Base-by-base conservation (phyloP, 2,888 invertebrate genomes). In the Caenorhabditis doughertyi region DNA sequence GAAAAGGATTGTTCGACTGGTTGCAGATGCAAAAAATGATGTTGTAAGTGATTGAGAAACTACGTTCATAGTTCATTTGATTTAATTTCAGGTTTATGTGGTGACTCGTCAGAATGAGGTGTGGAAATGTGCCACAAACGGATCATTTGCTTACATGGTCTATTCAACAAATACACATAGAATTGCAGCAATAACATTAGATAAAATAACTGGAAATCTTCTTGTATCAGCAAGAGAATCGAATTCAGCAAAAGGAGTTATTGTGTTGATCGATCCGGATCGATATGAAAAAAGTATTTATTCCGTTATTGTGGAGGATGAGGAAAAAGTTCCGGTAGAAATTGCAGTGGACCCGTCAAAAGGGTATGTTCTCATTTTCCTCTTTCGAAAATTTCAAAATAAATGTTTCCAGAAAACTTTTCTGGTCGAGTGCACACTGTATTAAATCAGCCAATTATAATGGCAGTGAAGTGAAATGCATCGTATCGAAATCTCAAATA, bases 61-160 rank as follows among this genome's bases (percentile, higher is more conserved):
- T n/a, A n/a, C n/a, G n/a, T n/a, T n/a, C n/a, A n/a, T n/a, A n/a
- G n/a, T n/a, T n/a, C n/a, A n/a, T n/a, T n/a, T 39, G 39, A 39
- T 39, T 39, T 39, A 32, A 32, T 65, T 68, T 27, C 29, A 79
- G 77, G 13, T 82, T 7, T 83, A 84, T 35, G 83, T 79, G n/a
- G 70, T 77, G 9, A 83, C 81, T 9, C 64, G 65, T 21, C 35
- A 47, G 21, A 86, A 86, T 55, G 84, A 85, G 58, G 68, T 87
- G 0, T 86, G 81, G 81, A 93, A 94, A 90, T 95, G 95, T 92
- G 95, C 95, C 21, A 94, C 94, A 16, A 76, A 80, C 27, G 73
- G 77, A 13, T 79, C 85, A 96, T 96, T 92, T 95, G 95, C 58
- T 96, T 96, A 21, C 8, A 47, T 49, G 27, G 42, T 86, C 44